A percentile compares a stretch with the other conserved stretches of the same genome.
phyloP scores from a whole-genome alignment of 2,113 vertebrate species.

The Camelus dromedarius region DNA sequence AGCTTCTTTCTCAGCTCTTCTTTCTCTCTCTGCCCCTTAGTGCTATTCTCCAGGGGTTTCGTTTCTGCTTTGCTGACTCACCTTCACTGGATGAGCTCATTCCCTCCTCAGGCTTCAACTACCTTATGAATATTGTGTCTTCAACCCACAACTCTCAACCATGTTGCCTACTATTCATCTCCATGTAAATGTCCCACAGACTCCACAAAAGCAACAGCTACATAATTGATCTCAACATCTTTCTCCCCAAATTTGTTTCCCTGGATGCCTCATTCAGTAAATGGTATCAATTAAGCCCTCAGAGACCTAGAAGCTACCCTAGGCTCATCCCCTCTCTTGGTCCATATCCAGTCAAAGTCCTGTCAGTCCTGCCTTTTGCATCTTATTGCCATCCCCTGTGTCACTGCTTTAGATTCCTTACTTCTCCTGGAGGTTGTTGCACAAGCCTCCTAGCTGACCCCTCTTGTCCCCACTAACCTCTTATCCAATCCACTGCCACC shows the following conservation, averaged over 20 bases:
- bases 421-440: neutral
- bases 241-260: neutral
- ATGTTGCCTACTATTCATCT: neutral
- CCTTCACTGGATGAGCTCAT: neutral
- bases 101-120: neutral
- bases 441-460: neutral
- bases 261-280: neutral
- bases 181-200: neutral
- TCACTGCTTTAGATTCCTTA: neutral
- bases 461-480: neutral
- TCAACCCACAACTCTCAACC: neutral
- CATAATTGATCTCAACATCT: neutral
- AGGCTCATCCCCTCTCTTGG: neutral
- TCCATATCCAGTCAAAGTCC: neutral
- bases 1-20: neutral
- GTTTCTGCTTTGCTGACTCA: neutral
- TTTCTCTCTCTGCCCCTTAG: neutral
- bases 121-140: neutral
- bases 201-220: neutral
- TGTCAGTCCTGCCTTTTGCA: neutral
- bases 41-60: neutral
- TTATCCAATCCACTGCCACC: neutral
- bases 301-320: neutral
- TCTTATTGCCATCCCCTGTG: rapidly evolving
- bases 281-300: neutral